phyloP scores from a whole-genome alignment of 2,797 vertebrate species.

The Peromyscus attwateri region DNA sequence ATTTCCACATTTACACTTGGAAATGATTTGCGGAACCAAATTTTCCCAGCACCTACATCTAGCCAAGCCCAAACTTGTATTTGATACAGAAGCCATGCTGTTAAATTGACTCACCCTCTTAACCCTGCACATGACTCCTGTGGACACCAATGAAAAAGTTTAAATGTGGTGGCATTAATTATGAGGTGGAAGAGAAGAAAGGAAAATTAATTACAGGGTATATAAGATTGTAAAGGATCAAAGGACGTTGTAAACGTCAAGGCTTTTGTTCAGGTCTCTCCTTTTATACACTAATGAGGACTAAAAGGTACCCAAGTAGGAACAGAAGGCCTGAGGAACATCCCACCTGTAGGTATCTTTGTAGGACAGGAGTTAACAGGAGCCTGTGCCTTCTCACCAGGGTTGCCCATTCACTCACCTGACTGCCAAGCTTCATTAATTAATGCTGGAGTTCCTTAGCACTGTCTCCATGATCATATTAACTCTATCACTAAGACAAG shows the following conservation, averaged over 20 bases:
- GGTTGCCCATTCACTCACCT: slow-evolving; percentile 1
- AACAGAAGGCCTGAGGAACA: neutral
- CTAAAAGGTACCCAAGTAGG: neutral
- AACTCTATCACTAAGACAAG: neutral
- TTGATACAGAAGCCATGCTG: slow-evolving; percentile 57
- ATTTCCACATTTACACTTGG: slow-evolving; percentile 42
- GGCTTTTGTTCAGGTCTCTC: slow-evolving; percentile 20
- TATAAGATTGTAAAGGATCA: slow-evolving; percentile 54
- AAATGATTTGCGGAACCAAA: slow-evolving; percentile 49
- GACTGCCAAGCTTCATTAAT: neutral
- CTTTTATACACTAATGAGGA: slow-evolving; percentile 55
- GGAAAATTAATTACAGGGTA: slow-evolving; percentile 71
- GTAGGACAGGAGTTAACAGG: neutral
- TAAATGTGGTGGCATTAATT: slow-evolving; percentile 50
- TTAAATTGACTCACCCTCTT: slow-evolving; percentile 63
- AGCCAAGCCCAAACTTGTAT: slow-evolving; percentile 64
- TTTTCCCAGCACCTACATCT: slow-evolving; percentile 53
- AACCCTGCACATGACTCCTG: slow-evolving; percentile 50
- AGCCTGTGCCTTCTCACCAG: slow-evolving; percentile 3
- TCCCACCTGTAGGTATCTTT: neutral
- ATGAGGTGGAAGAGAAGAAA: slow-evolving; percentile 50
- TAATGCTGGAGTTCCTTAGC: neutral
- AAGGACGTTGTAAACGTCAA: slow-evolving; percentile 57
- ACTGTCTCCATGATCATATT: neutral
- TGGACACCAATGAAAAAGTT: slow-evolving; percentile 10